Conservation (phyloP, 30 jellyfish, hydroid and myxozoan species). For the Mastigias papua region DNA sequence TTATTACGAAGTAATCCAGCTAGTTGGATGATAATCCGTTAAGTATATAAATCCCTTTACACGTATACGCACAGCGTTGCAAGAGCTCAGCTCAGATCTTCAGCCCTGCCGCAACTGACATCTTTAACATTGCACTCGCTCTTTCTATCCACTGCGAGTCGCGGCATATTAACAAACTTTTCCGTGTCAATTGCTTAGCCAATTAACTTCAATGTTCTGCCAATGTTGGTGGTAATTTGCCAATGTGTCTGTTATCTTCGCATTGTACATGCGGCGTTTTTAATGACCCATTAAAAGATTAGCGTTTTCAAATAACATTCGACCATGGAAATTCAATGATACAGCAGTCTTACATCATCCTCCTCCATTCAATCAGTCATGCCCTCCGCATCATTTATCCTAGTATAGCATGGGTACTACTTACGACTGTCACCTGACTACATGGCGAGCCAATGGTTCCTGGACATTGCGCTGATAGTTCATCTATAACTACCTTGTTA, state of each 20-base stretch:
- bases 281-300: constrained; percentile 84
- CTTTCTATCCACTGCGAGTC: constrained; percentile 32
- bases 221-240: constrained; percentile 73
- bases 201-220: constrained; percentile 73
- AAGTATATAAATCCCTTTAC: constrained; percentile 23
- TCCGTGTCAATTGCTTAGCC: constrained; percentile 92
- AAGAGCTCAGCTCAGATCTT: constrained; percentile 32
- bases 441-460: too few relatives aligned
- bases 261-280: constrained; percentile 85
- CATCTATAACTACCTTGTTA: too few relatives aligned
- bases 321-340: constrained; percentile 56
- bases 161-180: constrained; percentile 31
- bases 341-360: not conserved
- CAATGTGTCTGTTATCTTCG: constrained; percentile 54
- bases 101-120: constrained; percentile 36
- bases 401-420: not conserved
- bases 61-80: constrained; percentile 17
- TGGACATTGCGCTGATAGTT: too few relatives aligned
- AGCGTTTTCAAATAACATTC: constrained; percentile 66
- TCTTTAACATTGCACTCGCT: constrained; percentile 14
- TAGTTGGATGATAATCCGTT: constrained; percentile 20
- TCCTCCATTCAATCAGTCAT: not conserved
- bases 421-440: too few relatives aligned
- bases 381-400: not conserved
- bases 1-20: constrained; percentile 16